Conservation (phyloP, 2,113 vertebrate species). For the Pseudonaja textilis region DNA sequence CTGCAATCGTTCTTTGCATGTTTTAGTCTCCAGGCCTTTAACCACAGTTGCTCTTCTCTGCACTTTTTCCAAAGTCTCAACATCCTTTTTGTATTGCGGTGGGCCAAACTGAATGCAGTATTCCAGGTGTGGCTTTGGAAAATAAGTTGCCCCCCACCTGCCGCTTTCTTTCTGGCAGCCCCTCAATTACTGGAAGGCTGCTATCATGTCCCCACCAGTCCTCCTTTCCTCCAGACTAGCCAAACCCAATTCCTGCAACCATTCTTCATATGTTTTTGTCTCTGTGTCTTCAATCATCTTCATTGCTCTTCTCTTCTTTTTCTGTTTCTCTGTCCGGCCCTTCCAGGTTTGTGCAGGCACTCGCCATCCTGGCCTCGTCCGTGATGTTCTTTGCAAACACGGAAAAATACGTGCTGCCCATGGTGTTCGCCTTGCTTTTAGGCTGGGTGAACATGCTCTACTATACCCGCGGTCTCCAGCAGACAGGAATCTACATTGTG, state of each 20-base stretch:
- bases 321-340: neutral
- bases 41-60: too few relatives aligned
- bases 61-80: too few relatives aligned
- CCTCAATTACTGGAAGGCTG: too few relatives aligned
- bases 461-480: slow-evolving; percentile 81
- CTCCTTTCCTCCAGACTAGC: neutral
- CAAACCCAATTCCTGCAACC: neutral
- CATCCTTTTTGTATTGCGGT: too few relatives aligned
- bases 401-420: slow-evolving; percentile 77
- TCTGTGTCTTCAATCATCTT: neutral
- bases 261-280: neutral
- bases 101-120: too few relatives aligned
- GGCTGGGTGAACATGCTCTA: slow-evolving; percentile 92
- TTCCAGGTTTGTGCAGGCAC: slow-evolving; percentile 80
- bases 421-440: slow-evolving; percentile 84
- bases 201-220: too few relatives aligned
- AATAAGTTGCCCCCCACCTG: too few relatives aligned
- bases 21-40: too few relatives aligned
- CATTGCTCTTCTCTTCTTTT: too few relatives aligned
- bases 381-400: slow-evolving; percentile 64
- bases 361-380: slow-evolving; percentile 72
- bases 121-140: too few relatives aligned
- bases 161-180: too few relatives aligned
- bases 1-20: too few relatives aligned
- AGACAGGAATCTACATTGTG: slow-evolving; percentile 92